These are phyloP conservation scores for Oscheius sp. DNA, from an alignment of 2,888 invertebrate species.

Conservation along the genomic window DNA sequence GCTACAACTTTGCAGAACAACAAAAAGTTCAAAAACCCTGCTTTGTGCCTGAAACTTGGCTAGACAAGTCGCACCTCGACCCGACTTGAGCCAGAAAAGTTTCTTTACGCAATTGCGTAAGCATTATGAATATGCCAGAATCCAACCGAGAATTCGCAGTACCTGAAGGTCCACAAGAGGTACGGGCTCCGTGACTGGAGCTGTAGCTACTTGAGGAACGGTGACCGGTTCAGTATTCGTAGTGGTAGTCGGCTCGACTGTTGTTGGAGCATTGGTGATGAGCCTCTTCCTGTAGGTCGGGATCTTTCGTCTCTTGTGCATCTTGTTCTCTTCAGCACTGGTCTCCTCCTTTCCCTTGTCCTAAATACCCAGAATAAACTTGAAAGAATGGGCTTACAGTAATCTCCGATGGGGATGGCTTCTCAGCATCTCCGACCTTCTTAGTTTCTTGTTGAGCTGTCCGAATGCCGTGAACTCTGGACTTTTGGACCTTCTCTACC, in stretches of 20 bases:
- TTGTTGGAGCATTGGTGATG: slow-evolving; percentile 9
- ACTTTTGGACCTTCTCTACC: slow-evolving; percentile 23
- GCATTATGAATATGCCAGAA: too few species aligned
- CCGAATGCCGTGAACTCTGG: slow-evolving; percentile 14
- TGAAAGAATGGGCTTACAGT: neutral
- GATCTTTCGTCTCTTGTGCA: neutral
- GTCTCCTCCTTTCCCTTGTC: neutral
- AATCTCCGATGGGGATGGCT: neutral
- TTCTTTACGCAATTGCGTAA: too few species aligned
- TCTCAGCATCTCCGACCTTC: slow-evolving; percentile 15
- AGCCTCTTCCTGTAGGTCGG: slow-evolving; percentile 3
- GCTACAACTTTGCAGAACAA: too few species aligned
- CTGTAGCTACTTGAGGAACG: neutral
- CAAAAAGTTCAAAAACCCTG: too few species aligned
- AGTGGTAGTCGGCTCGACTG: slow-evolving; percentile 4
- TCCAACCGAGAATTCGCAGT: too few species aligned
- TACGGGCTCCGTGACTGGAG: slow-evolving; percentile 17
- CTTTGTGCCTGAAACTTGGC: too few species aligned
- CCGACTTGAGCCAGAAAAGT: too few species aligned
- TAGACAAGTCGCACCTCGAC: too few species aligned
- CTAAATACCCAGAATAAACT: neutral
- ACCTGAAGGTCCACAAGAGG: slow-evolving; percentile 18
- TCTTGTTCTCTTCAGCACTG: neutral
- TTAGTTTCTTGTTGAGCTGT: neutral
- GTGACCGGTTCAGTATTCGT: neutral